A percentile compares a stretch with the other conserved stretches of the same genome.
Evolutionary conservation across 2,113 vertebrate species (phyloP).

Genomic region (Clarias gariepinus): DNA sequence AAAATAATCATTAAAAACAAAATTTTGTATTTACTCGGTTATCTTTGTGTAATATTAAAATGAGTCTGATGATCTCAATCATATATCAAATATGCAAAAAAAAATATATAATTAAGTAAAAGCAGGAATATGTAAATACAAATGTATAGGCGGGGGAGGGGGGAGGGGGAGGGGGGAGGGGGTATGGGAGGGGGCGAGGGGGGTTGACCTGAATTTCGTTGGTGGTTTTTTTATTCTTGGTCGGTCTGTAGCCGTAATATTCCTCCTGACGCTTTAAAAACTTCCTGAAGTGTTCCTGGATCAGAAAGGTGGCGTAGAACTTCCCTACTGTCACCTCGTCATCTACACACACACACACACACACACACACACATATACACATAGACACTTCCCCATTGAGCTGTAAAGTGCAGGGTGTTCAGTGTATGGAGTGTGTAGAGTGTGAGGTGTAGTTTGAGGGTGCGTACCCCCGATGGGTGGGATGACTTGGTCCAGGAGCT

Average conservation of each 20-base stretch:
- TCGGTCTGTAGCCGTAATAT: constrained; percentile 85
- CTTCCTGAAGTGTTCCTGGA: constrained; percentile 94
- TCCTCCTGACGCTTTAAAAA: constrained; percentile 93
- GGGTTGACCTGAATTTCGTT: constrained; percentile 84
- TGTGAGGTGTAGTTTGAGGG: neutral
- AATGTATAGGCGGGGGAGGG: too few species aligned
- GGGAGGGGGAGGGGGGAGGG: too few species aligned
- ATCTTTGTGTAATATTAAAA: too few species aligned
- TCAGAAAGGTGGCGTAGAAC: constrained; percentile 93
- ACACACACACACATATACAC: neutral
- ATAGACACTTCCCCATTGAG: neutral
- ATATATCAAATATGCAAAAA: too few species aligned
- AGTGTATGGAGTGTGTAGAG: neutral
- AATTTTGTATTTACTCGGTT: too few species aligned
- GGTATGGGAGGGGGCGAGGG: neutral
- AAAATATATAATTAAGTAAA: too few species aligned
- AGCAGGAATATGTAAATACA: too few species aligned
- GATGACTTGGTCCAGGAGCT: constrained; percentile 93
- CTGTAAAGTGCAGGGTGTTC: neutral
- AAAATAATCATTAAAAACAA: too few species aligned
- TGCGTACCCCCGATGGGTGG: constrained; percentile 87
- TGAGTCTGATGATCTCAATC: too few species aligned
- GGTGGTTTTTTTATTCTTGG: constrained; percentile 76
- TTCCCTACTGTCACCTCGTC: constrained; percentile 74
- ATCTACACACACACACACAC: constrained; percentile 56